Conservation (phyloP, 2,113 vertebrate species). For the Paradisaea rubra region DNA sequence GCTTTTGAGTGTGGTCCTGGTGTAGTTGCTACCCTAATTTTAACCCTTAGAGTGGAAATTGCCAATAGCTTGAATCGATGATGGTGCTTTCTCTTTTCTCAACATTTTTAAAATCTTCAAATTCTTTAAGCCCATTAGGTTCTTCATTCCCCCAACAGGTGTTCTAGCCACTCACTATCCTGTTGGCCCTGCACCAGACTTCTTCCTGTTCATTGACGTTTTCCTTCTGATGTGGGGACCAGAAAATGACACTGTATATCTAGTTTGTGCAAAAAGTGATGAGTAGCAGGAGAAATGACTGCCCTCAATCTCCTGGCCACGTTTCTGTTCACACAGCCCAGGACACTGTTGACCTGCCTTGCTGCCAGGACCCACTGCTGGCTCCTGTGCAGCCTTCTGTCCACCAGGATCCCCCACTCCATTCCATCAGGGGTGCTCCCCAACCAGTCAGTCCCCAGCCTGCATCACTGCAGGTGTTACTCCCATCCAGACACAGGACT, state of each 20-base stretch:
- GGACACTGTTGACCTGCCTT: not conserved
- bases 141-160: not conserved
- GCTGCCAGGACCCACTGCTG: not conserved
- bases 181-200: not conserved
- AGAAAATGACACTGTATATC: not conserved
- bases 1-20: not conserved
- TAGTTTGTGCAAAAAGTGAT: not conserved
- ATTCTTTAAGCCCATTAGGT: not conserved
- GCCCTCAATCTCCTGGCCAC: not conserved
- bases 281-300: not conserved
- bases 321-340: not conserved
- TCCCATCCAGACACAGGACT: not conserved
- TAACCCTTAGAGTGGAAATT: not conserved
- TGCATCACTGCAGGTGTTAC: not conserved
- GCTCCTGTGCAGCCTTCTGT: not conserved
- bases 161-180: not conserved
- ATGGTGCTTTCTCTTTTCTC: not conserved
- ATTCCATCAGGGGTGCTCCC: not conserved
- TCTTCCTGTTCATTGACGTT: not conserved
- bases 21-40: not conserved
- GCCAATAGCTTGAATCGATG: not conserved
- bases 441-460: not conserved
- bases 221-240: not conserved
- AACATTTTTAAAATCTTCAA: not conserved
- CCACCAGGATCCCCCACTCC: rapidly evolving